Evolutionary conservation across 2,888 invertebrate genomes (phyloP).

Genomic region (Phyllotreta cruciferae): DNA sequence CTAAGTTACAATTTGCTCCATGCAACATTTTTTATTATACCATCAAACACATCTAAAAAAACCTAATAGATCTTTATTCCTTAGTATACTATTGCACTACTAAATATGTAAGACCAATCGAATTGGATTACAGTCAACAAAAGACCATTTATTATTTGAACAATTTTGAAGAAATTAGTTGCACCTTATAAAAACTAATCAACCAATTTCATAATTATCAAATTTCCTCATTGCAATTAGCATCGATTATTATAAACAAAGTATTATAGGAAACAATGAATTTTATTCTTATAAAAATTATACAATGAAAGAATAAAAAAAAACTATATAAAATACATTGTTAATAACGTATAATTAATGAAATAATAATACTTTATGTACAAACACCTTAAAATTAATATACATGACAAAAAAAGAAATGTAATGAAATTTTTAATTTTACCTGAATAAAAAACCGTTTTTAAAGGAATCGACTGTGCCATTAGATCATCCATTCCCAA

Average conservation of each 20-base stretch:
- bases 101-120: constrained; percentile 27
- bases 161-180: constrained; percentile 11
- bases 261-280: too few species aligned
- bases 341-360: too few species aligned
- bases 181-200: constrained; percentile 5
- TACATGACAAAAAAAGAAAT: too few species aligned
- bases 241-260: background rate
- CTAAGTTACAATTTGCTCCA: constrained; percentile 7
- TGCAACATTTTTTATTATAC: constrained; percentile 22
- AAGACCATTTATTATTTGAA: background rate
- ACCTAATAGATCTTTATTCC: constrained; percentile 36
- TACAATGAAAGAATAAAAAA: too few species aligned
- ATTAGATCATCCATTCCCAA: background rate
- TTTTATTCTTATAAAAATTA: too few species aligned
- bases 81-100: constrained; percentile 43
- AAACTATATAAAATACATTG: too few species aligned
- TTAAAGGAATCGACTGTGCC: too few species aligned
- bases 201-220: background rate
- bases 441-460: too few species aligned
- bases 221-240: background rate
- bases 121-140: constrained; percentile 3
- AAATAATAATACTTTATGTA: too few species aligned
- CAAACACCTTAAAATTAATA: too few species aligned
- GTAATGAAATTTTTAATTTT: too few species aligned
- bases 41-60: constrained; percentile 25